Conservation (phyloP, 2,888 invertebrate species). For the Gymnocheta viridis region DNA sequence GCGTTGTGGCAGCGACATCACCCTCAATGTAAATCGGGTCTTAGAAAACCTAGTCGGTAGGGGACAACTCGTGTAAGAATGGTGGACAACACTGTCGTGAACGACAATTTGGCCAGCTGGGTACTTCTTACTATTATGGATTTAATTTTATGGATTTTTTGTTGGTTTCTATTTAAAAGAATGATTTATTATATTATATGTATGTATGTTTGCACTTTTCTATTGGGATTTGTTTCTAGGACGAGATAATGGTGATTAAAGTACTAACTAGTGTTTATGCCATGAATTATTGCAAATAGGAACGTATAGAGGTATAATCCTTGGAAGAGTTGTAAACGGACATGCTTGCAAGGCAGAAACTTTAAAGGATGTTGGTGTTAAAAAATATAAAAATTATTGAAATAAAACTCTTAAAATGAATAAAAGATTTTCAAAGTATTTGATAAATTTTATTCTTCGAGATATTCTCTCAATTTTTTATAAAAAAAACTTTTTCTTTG, state of each 20-base stretch:
- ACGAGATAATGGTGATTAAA: constrained; percentile 34
- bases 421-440: too few species aligned
- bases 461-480: too few species aligned
- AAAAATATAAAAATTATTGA: neutral
- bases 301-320: neutral
- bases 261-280: constrained; percentile 26
- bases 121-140: constrained; percentile 32
- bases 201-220: constrained; percentile 17
- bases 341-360: neutral
- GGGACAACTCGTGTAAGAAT: too few species aligned
- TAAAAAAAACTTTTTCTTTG: too few species aligned
- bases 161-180: constrained; percentile 13
- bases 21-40: too few species aligned
- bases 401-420: neutral
- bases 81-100: too few species aligned
- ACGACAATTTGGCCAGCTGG: too few species aligned
- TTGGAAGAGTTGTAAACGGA: neutral
- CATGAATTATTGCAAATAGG: constrained; percentile 1
- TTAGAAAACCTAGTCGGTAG: too few species aligned
- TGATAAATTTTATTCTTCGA: too few species aligned
- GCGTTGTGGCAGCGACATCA: too few species aligned
- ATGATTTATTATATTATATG: constrained; percentile 62
- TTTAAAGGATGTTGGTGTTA: constrained; percentile 1
- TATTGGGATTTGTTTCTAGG: constrained; percentile 3
- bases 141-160: constrained; percentile 36